These are phyloP conservation scores for Metaphire vulgaris DNA, from an alignment of 1,140 invertebrate genomes.

Conservation along the genomic window DNA sequence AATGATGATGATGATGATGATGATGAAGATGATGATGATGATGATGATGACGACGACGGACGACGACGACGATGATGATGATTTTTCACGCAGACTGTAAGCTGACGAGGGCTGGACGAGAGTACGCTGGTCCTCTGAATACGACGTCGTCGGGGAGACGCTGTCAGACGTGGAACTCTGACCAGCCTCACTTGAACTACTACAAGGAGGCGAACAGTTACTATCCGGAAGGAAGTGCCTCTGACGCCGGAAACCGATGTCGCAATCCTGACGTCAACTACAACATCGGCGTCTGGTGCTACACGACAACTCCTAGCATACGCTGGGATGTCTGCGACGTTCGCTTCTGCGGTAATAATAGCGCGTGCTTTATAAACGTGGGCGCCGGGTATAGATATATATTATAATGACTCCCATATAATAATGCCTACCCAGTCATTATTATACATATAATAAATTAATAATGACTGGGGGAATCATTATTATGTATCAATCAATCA, in stretches of 20 bases:
- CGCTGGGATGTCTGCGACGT: not conserved
- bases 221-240: slow-evolving; percentile 1
- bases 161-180: not conserved
- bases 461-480: no score
- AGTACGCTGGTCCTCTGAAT: not conserved
- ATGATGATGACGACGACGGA: no score
- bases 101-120: not conserved
- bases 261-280: not conserved
- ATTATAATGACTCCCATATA: no score
- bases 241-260: not conserved
- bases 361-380: no score
- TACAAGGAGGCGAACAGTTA: not conserved
- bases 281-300: not conserved
- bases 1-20: no score
- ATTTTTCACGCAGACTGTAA: not conserved
- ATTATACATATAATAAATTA: no score
- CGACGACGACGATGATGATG: no score
- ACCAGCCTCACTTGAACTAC: not conserved
- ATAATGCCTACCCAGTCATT: no score
- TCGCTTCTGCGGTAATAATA: not conserved
- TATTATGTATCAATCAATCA: no score
- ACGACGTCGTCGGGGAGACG: not conserved
- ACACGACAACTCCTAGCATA: not conserved
- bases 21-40: no score
- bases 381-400: no score